phyloP scores from a whole-genome alignment of 2,797 vertebrate species.

The Caiman crocodilus region DNA sequence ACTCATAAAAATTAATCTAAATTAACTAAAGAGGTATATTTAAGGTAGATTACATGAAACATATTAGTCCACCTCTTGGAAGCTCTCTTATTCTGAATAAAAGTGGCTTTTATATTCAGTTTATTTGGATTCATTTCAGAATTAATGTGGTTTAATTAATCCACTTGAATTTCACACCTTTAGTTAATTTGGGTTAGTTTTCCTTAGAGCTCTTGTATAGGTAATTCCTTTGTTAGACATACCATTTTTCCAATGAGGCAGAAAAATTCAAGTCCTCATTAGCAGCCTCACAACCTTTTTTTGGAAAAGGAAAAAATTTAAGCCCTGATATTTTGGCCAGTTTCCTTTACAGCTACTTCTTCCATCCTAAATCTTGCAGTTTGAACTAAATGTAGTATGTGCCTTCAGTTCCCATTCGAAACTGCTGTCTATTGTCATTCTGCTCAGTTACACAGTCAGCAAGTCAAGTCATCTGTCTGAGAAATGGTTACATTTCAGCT shows the following conservation, averaged over 20 bases:
- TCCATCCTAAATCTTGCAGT: constrained; percentile 57
- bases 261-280: constrained; percentile 23
- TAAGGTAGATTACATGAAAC: constrained; percentile 1
- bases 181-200: too few relatives aligned
- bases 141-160: constrained; percentile 19
- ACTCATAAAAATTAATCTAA: constrained; percentile 15
- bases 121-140: constrained; percentile 38
- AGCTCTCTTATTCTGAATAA: constrained; percentile 9
- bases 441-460: constrained; percentile 42
- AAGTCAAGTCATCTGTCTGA: not conserved
- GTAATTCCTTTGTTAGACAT: constrained; percentile 31
- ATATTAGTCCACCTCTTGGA: not conserved
- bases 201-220: not conserved
- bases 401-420: constrained; percentile 51
- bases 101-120: constrained; percentile 34
- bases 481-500: constrained; percentile 3
- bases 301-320: constrained; percentile 39
- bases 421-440: constrained; percentile 13
- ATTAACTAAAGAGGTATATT: not conserved
- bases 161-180: too few relatives aligned
- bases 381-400: constrained; percentile 39
- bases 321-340: constrained; percentile 1
- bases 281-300: not conserved
- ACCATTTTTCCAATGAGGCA: not conserved
- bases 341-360: constrained; percentile 46